phyloP scores from a whole-genome alignment of 2,797 vertebrate genomes.

The Karalla daura region DNA sequence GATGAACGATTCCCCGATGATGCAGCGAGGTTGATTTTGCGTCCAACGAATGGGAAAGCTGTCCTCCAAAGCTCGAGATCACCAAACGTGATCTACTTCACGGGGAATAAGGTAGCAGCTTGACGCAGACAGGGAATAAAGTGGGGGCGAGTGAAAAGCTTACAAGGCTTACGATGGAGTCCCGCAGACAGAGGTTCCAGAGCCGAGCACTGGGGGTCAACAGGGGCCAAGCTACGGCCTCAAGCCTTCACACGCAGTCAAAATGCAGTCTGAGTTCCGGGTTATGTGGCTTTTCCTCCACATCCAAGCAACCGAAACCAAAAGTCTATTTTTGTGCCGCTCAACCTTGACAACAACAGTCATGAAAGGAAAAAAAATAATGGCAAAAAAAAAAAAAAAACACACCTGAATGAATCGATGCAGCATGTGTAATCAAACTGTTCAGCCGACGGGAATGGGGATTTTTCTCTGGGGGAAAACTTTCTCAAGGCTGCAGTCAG shows the following conservation, averaged over 20 bases:
- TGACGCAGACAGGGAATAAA: background rate
- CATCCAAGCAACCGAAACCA: slow-evolving; percentile 56
- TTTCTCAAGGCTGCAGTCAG: slow-evolving; percentile 31
- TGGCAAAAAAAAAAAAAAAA: no score
- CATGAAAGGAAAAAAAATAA: no score
- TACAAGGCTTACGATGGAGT: background rate
- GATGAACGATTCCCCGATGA: background rate
- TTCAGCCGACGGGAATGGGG: slow-evolving; percentile 24
- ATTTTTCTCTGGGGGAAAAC: slow-evolving; percentile 20
- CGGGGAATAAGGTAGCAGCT: background rate
- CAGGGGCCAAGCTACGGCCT: slow-evolving; percentile 17
- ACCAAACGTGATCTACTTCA: slow-evolving; percentile 1
- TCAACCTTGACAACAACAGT: slow-evolving; percentile 25
- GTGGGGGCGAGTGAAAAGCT: slow-evolving; percentile 4
- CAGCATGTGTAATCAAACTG: slow-evolving; percentile 41
- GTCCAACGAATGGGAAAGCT: background rate
- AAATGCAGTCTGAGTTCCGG: slow-evolving; percentile 43
- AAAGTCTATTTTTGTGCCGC: slow-evolving; percentile 58
- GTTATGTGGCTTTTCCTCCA: slow-evolving; percentile 4
- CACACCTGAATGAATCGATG: slow-evolving; percentile 38
- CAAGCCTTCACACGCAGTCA: slow-evolving; percentile 42
- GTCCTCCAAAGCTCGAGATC: background rate
- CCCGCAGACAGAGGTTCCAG: slow-evolving; percentile 40
- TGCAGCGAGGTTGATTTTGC: slow-evolving; percentile 28
- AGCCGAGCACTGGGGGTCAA: slow-evolving; percentile 13